phyloP scores from a whole-genome alignment of 2,113 vertebrate genomes.

The Lota lota region DNA sequence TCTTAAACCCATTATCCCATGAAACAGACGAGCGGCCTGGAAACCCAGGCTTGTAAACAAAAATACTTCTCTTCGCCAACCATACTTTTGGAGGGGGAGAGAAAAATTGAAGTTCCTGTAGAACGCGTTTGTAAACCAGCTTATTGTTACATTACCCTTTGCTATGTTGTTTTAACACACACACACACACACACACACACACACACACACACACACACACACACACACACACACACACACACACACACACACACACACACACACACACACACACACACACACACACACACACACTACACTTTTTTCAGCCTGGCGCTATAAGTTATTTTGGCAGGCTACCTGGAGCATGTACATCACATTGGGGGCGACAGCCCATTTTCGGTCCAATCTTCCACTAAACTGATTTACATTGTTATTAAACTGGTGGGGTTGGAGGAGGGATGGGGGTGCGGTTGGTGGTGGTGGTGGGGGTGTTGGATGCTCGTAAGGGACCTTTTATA shows the following conservation, averaged over 20 bases:
- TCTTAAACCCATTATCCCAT: slow-evolving; percentile 23
- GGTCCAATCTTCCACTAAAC: slow-evolving; percentile 44
- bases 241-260: not conserved
- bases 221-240: not conserved
- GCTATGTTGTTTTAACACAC: not conserved
- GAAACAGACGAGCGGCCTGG: not conserved
- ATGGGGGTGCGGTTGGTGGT: slow-evolving; percentile 6
- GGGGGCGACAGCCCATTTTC: slow-evolving; percentile 23
- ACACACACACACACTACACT: not conserved
- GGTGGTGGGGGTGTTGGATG: slow-evolving; percentile 3
- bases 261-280: not conserved
- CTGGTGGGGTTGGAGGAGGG: not conserved
- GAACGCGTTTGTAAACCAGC: not conserved
- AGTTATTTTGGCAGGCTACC: slow-evolving; percentile 49
- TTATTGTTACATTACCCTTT: not conserved
- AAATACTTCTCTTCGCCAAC: slow-evolving; percentile 19
- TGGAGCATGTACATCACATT: slow-evolving; percentile 23
- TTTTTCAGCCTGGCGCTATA: slow-evolving; percentile 14
- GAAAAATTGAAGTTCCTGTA: not conserved
- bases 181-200: not conserved
- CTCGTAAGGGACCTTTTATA: slow-evolving; percentile 38
- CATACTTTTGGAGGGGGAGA: slow-evolving; percentile 5
- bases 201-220: not conserved
- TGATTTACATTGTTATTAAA: slow-evolving; percentile 61
- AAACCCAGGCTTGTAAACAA: slow-evolving; percentile 14